These are phyloP conservation scores for Actenoides hombroni DNA, from an alignment of 2,113 vertebrate species.

Conservation along the genomic window DNA sequence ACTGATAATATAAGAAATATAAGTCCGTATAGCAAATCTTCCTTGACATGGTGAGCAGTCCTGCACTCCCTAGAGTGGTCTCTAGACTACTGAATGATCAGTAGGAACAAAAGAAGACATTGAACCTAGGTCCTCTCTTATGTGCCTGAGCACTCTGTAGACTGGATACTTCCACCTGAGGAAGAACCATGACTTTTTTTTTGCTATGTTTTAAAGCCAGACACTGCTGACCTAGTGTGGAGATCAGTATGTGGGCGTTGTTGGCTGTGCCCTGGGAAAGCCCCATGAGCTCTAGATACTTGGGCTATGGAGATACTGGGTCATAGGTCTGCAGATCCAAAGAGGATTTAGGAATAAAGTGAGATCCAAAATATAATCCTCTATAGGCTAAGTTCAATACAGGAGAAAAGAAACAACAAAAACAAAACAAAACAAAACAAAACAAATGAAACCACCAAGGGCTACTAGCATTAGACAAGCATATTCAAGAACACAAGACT, in stretches of 20 bases:
- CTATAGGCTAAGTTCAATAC: neutral
- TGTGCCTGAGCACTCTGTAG: neutral
- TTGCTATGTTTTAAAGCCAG: neutral
- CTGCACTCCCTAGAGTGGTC: neutral
- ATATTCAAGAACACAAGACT: neutral
- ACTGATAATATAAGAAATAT: neutral
- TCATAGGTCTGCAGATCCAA: neutral
- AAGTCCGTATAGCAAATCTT: neutral
- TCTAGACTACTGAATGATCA: neutral
- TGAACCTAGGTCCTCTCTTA: neutral
- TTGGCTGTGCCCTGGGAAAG: neutral
- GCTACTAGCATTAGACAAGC: neutral
- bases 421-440: too few relatives aligned
- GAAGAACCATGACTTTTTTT: neutral
- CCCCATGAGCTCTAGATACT: neutral
- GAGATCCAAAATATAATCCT: neutral
- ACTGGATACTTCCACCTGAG: neutral
- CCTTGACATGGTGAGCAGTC: neutral
- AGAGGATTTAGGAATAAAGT: neutral
- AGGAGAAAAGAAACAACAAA: neutral
- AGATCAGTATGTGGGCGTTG: accelerated
- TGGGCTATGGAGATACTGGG: neutral
- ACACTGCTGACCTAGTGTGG: neutral
- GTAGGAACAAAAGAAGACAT: neutral
- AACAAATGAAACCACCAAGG: neutral